Conservation (phyloP, 2,888 invertebrate genomes). For the Eretmocerus hayati region DNA sequence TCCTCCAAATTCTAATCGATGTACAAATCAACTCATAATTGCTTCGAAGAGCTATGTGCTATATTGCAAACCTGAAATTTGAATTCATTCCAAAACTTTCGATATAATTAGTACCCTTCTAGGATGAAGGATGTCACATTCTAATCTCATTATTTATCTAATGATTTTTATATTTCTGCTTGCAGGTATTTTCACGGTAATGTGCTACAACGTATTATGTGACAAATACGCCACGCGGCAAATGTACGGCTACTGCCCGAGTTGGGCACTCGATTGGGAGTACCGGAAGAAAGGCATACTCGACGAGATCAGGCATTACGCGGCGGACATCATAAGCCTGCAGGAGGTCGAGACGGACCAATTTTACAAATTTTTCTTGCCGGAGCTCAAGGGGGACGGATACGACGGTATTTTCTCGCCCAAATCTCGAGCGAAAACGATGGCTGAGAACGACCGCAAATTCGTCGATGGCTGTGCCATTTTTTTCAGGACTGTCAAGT, state of each 20-base stretch:
- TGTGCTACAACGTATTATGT: conserved; percentile 99
- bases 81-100: too few species aligned
- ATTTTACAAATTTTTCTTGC: conserved; percentile 93
- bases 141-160: too few species aligned
- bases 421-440: conserved; percentile 96
- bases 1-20: too few species aligned
- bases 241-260: conserved; percentile 99
- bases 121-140: too few species aligned
- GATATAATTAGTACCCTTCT: too few species aligned
- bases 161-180: too few species aligned
- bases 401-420: conserved; percentile 96
- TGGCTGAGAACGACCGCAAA: conserved; percentile 93
- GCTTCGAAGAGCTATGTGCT: too few species aligned
- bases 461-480: conserved; percentile 99
- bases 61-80: too few species aligned
- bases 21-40: too few species aligned
- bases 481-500: conserved; percentile 91
- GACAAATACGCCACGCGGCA: conserved; percentile 98
- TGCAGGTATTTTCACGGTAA: conserved; percentile 96
- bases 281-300: conserved; percentile 96
- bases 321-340: conserved; percentile 93
- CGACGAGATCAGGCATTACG: conserved; percentile 92
- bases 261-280: conserved; percentile 98
- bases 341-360: conserved; percentile 99
- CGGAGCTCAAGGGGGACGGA: conserved; percentile 85